Evolutionary conservation across 2,888 invertebrate genomes (phyloP), one percentile per base, ranked within the genome.

Genomic region (Entomobrya multifasciata): DNA sequence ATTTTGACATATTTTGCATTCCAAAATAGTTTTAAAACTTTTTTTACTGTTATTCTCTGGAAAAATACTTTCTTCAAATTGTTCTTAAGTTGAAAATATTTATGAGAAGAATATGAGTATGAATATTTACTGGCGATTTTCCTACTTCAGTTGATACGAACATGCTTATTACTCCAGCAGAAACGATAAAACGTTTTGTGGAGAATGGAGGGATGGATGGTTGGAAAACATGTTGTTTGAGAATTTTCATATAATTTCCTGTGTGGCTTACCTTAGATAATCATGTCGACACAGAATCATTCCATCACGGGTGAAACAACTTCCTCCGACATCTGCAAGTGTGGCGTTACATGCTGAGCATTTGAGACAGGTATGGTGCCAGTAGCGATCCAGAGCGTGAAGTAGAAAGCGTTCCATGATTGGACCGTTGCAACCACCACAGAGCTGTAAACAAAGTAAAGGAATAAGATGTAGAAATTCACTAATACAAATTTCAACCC

Each of bases 211-310:
- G 17, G n/a, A n/a, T 15, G 27, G 17, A 30, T 25, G 60, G 25
- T 4, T 15, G 25, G 22, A 8, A 25, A 8, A 25, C 44, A 15
- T 36, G 47, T 49, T n/a, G 49, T 74, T 52, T 74, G 74, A 74
- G 74, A 13, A 60, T 22, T 55, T 57, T 22, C 41, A 60, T 47
- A 60, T 74, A 36, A 79, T 79, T 80, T 82, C 36, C 25, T 65
- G 77, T 76, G 55, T 72, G 65, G 65, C 70, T 95, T 94, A 98
- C 98, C 97, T 97, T 93, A 96, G 95, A 94, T 98, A 98, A 94
- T 98, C 98, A 93, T 95, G 95, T 95, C 96, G 97, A 95, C 98
- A 98, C 92, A 98, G 95, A 93, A 98, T 97, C 96, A 98, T 97
- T 92, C 97, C 97, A 90, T 96, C 95, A 94, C 96, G 96, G 93